Base-by-base conservation (phyloP, 2,888 invertebrate genomes). In the Diarsia rubi region DNA sequence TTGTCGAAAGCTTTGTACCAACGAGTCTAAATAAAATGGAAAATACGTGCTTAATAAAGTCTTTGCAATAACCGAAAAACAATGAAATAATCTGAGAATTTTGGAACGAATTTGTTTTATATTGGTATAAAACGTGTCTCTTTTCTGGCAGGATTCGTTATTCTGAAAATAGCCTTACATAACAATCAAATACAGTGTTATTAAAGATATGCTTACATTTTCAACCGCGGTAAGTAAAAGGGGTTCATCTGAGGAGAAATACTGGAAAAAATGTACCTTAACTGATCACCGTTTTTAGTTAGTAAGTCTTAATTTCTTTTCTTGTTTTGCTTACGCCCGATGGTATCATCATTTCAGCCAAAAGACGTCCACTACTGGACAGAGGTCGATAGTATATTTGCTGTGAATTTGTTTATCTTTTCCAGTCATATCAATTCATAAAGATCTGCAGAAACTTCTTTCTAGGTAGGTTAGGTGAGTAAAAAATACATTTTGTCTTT, bases 1-100 rank as follows among this genome's bases (percentile, higher is more conserved):
- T 75, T 65, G 16, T 31, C 42, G 19, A 60, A 74, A 76, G 52
- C 66, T 70, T 73, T 73, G 16, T 62, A 47, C 71, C 31, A 49
- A 31, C 27, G 16, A 71, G 47, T 49, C 49, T 52, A 45, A 60
- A 68, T 70, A 31, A 73, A 60, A 59, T 47, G 8, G 14, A 37
- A 45, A 73, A 66, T n/a, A 9, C 14, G 24, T 37, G 16, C 14
- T 44, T 19, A 45, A 52, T 27, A 54, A 67, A 67, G 37, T 69
- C 9, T 67, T 49, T n/a, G 31, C 14, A 31, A 31, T 31, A 9
- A 11, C 21, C 9, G 45, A 63, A 69, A 67, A 57, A 57, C 0
- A 47, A 63, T 3, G 8, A 16, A 57, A 21, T 24, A 19, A 45
- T 42, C 27, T 45, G n/a, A 47, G 4, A 57, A 27, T 16, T 42